Percentiles rank a stretch among this genome's conserved stretches.
Conservation (phyloP, 2,888 invertebrate species). For the Lordiphosa andalusiaca region DNA sequence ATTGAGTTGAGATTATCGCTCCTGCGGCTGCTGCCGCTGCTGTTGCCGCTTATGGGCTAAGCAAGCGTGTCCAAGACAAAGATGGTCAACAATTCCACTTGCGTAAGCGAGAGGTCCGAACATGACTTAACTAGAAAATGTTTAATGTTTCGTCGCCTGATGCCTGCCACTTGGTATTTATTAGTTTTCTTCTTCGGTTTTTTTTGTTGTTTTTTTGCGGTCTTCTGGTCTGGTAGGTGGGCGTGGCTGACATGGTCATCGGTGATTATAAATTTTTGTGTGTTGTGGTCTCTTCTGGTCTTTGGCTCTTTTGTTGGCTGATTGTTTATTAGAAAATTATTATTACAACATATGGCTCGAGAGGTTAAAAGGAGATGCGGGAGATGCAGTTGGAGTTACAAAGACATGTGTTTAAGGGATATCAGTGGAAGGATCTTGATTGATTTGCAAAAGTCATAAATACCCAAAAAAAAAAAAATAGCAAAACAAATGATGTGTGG, state of each 20-base stretch:
- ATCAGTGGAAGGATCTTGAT: slow-evolving; percentile 7
- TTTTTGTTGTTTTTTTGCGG: slow-evolving; percentile 16
- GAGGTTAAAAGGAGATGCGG: slow-evolving; percentile 7
- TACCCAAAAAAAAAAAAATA: neutral
- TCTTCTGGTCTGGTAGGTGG: slow-evolving; percentile 43
- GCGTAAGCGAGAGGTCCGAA: slow-evolving; percentile 18
- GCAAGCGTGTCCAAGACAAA: slow-evolving; percentile 46
- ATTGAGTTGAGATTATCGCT: slow-evolving; percentile 68
- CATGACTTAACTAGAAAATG: slow-evolving; percentile 69
- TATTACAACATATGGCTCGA: slow-evolving; percentile 13
- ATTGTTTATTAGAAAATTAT: slow-evolving; percentile 18
- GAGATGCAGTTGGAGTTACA: slow-evolving; percentile 1
- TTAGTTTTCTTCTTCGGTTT: slow-evolving; percentile 38
- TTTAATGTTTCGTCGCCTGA: slow-evolving; percentile 40
- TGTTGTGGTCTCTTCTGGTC: slow-evolving; percentile 18
- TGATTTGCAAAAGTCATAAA: slow-evolving; percentile 6
- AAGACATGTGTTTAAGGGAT: slow-evolving; percentile 11
- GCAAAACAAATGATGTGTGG: too few relatives aligned
- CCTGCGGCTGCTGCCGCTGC: slow-evolving; percentile 30
- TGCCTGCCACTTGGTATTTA: slow-evolving; percentile 42
- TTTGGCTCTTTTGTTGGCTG: slow-evolving; percentile 5
- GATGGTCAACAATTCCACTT: slow-evolving; percentile 16
- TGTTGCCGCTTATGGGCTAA: slow-evolving; percentile 29
- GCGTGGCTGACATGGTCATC: slow-evolving; percentile 74
- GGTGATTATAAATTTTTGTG: slow-evolving; percentile 67